Evolutionary conservation across 2,113 vertebrate genomes (phyloP), one percentile per base, ranked within the genome.

Genomic region (Solea senegalensis): DNA sequence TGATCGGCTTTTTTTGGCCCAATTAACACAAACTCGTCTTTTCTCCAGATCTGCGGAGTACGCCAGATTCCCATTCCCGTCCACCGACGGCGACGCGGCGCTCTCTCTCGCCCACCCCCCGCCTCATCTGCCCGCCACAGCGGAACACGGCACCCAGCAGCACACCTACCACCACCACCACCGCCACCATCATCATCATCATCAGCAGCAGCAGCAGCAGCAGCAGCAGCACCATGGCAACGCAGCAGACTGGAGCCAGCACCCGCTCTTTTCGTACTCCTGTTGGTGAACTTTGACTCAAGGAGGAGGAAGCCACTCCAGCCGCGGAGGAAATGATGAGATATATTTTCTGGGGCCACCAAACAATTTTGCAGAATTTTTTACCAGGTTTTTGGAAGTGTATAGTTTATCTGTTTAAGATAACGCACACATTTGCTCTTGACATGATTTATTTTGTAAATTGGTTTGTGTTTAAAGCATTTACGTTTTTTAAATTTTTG

Each of bases 181-280:
- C 76, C 46, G 40, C 8, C 16, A 69, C 57, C 85, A 93, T 0
- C 87, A 93, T 8, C 88, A 93, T 11, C 21, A 21, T 21, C 21
- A 21, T 3, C 68, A 41, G 6, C 65, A 62, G 27, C 71, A 77
- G 13, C 86, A 93, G 11, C 56, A 21, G 5, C 68, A 41, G 6
- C 65, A 62, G 27, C 71, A 77, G 13, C 86, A 93, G 11, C 56
- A 73, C 69, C 92, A 94, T 0, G 84, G 92, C 75, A 87, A 89
- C 69, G 2, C 94, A 69, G 80, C 92, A 0, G 95, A 96, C 74
- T 96, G 95, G 95, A 96, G 93, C 91, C 95, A 96, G 68, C 94
- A 94, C 79, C 94, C 95, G 0, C 91, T 96, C 39, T 95, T 95
- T 80, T 93, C 96, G 0, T 96, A 96, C 7, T 93, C 95, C 21